phyloP scores from a whole-genome alignment of 2,888 invertebrate genomes.

The Netelia melanura region DNA sequence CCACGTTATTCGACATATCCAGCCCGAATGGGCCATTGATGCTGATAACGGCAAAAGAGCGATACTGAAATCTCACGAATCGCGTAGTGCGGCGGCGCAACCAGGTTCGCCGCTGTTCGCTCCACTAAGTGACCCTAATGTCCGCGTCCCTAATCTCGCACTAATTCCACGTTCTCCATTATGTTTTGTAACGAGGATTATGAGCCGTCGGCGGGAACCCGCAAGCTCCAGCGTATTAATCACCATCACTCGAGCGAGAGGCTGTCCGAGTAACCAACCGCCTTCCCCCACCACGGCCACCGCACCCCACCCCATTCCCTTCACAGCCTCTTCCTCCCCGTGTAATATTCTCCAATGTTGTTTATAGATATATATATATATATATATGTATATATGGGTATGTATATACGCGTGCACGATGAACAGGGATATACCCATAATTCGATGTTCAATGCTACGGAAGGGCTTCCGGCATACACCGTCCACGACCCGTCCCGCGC shows the following conservation, averaged over 20 bases:
- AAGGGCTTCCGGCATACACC: conserved; percentile 51
- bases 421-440: conserved; percentile 37
- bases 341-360: conserved; percentile 27
- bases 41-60: conserved; percentile 38
- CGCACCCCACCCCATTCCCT: not conserved
- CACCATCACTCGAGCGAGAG: conserved; percentile 73
- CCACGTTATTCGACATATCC: conserved; percentile 27
- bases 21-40: conserved; percentile 42
- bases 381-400: too few species aligned
- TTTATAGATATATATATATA: conserved; percentile 5
- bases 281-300: not conserved
- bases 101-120: conserved; percentile 34
- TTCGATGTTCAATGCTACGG: conserved; percentile 40
- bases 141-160: conserved; percentile 71
- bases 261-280: conserved; percentile 23
- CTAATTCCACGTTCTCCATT: conserved; percentile 70
- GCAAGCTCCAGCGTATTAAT: conserved; percentile 72
- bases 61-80: conserved; percentile 13
- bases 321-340: conserved; percentile 12
- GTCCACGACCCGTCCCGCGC: conserved; percentile 38
- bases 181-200: conserved; percentile 72
- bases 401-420: conserved; percentile 11
- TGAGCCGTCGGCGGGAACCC: conserved; percentile 60
- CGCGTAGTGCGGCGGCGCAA: conserved; percentile 28
- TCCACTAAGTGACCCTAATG: conserved; percentile 73